A percentile compares a stretch with the other conserved stretches of the same genome.
Conservation (phyloP, 2,888 invertebrate genomes). For the Isoperla grammatica region DNA sequence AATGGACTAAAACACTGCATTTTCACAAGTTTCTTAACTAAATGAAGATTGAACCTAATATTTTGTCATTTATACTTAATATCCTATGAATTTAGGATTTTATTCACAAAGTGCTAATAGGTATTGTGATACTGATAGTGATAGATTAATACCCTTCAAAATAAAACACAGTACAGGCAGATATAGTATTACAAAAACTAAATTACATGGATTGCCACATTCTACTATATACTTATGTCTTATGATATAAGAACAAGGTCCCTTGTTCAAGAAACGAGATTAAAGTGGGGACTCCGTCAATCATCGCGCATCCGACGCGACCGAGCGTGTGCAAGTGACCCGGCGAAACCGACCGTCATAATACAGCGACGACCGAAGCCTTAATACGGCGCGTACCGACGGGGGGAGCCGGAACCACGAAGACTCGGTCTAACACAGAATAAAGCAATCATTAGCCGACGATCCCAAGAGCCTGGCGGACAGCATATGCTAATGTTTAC, state of each 20-base stretch:
- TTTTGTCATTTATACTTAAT: too few relatives aligned
- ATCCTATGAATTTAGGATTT: too few relatives aligned
- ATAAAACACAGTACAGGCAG: too few relatives aligned
- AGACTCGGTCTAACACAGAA: constrained; percentile 60
- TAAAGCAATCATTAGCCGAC: constrained; percentile 30
- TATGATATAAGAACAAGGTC: not conserved
- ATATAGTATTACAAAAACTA: not conserved
- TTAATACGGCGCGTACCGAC: constrained; percentile 83
- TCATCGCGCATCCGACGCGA: constrained; percentile 2
- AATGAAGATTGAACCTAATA: too few relatives aligned
- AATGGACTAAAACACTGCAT: too few relatives aligned
- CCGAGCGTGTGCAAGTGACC: constrained; percentile 1
- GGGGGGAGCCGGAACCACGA: constrained; percentile 76
- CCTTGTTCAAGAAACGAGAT: too few relatives aligned
- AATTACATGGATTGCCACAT: constrained; percentile 1
- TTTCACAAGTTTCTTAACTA: too few relatives aligned
- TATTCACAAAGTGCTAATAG: too few relatives aligned
- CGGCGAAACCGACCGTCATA: constrained; percentile 9
- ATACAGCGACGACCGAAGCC: constrained; percentile 32
- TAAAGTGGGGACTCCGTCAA: too few relatives aligned
- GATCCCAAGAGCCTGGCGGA: not conserved
- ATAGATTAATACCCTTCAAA: too few relatives aligned
- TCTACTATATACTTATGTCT: not conserved
- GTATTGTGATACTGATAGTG: too few relatives aligned
- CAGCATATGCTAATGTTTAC: not conserved